phyloP scores from a whole-genome alignment of 1,140 invertebrate genomes.

The Drosophila ogumai region DNA sequence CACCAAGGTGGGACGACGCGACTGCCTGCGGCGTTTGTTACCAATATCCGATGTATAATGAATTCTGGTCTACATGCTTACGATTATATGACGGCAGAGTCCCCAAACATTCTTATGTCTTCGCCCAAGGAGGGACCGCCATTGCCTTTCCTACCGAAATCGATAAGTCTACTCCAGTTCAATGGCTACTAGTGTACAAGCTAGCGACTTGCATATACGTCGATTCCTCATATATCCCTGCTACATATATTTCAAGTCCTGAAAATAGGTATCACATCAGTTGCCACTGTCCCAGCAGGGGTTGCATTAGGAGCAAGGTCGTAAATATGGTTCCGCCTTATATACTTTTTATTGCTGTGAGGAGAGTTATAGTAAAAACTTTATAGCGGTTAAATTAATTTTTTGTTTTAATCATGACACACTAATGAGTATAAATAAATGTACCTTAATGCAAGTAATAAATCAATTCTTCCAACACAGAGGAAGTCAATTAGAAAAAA shows the following conservation, averaged over 20 bases:
- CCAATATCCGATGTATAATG: conserved; percentile 59
- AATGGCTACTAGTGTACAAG: conserved; percentile 3
- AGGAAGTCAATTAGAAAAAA: neutral
- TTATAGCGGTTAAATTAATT: conserved; percentile 2
- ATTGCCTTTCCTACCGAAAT: conserved; percentile 40
- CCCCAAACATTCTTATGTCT: conserved; percentile 75
- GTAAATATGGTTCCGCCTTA: neutral
- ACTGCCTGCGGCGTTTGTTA: conserved; percentile 51
- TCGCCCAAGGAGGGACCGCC: conserved; percentile 42
- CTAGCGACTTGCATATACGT: conserved; percentile 50
- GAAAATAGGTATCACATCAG: conserved; percentile 21
- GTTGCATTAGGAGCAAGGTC: conserved; percentile 24
- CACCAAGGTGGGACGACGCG: conserved; percentile 48
- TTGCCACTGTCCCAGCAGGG: conserved; percentile 6
- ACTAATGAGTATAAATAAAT: neutral
- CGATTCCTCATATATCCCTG: conserved; percentile 12
- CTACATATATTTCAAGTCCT: conserved; percentile 9
- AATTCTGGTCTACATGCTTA: conserved; percentile 44
- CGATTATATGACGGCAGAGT: conserved; percentile 57
- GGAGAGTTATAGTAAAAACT: conserved; percentile 1
- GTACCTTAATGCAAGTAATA: neutral
- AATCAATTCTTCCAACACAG: neutral
- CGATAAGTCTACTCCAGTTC: conserved; percentile 59
- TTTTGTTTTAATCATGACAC: neutral
- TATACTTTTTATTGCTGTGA: neutral